Base-by-base conservation (phyloP, 1,140 invertebrate genomes). In the Drosophila malerkotliana region DNA sequence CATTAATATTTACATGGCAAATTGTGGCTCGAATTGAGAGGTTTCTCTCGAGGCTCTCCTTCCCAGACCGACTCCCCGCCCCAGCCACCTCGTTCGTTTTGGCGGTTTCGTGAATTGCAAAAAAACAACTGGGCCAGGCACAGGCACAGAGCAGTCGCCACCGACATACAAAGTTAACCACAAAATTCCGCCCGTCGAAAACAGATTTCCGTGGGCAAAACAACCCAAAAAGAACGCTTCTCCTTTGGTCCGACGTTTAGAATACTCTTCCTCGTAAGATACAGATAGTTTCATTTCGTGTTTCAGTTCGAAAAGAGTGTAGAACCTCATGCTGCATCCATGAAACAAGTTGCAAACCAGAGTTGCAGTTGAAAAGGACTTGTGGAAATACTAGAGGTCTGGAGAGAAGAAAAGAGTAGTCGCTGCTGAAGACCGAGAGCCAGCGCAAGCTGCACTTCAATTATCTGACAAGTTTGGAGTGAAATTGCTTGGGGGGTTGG, bases 1-100 rank as follows among this genome's bases (percentile, higher is more conserved):
- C 78, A 85, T 85, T 85, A 87, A 87, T 85, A 85, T 85, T 85
- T 85, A 78, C 82, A 85, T 85, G 75, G 78, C 77, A 87, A 87
- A 81, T 82, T 87, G 82, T 82, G 81, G 83, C 74, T 77, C 72
- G 52, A 78, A 64, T 62, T 68, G 72, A 76, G 72, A 68, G 72
- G 72, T 48, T 67, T 59, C 59, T 72, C 58, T 53, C 24, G 58
- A 39, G 41, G 39, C 48, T 62, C 68, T 24, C 34, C 30, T n/a
- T 52, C 32, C 34, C 34, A 12, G 34, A 10, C 12, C 34, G 10
- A 12, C 34, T 28, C 34, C 12, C 7, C 9, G 9, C 34, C 34
- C 12, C 7, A 1, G 8, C 34, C 12, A 7, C 9, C 8, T 52
- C 72, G 30, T 55, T 71, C 60, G 74, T 67, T 79, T 87, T 48